Percentiles rank a stretch among this genome's conserved stretches.
phyloP scores from a whole-genome alignment of 2,888 invertebrate species.

The Stenodema calcarata region DNA sequence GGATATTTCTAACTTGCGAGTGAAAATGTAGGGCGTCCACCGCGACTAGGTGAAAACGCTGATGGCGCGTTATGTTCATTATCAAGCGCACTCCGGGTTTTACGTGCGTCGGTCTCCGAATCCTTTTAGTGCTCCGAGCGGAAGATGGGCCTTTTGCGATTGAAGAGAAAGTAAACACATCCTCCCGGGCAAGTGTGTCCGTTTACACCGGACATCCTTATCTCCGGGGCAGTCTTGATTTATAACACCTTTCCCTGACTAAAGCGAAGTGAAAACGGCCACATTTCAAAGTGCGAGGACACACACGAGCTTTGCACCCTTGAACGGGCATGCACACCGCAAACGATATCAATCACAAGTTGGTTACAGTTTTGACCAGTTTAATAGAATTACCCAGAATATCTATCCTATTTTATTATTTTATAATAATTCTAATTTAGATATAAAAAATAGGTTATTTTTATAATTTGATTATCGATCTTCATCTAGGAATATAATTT shows the following conservation, averaged over 20 bases:
- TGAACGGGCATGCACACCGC: too few relatives aligned
- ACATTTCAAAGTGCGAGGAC: neutral
- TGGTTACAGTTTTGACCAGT: too few relatives aligned
- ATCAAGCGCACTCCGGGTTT: neutral
- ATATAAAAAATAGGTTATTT: too few relatives aligned
- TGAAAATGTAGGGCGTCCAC: neutral
- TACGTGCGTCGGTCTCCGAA: neutral
- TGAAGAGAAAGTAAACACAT: neutral
- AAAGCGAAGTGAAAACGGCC: neutral
- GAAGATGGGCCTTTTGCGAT: neutral
- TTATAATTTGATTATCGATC: too few relatives aligned
- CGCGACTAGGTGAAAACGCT: neutral
- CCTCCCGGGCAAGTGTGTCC: neutral
- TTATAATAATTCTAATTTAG: too few relatives aligned
- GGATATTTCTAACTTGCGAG: neutral
- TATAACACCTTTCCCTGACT: neutral
- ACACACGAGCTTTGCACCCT: too few relatives aligned
- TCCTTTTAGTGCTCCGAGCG: neutral
- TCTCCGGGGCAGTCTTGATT: neutral
- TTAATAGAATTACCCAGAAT: too few relatives aligned
- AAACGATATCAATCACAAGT: too few relatives aligned
- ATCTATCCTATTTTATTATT: too few relatives aligned
- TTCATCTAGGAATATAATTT: too few relatives aligned
- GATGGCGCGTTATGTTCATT: neutral
- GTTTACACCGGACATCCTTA: neutral